These are phyloP conservation scores for Schlechtendalia chinensis DNA, from an alignment of 1,140 invertebrate genomes.

Conservation along the genomic window DNA sequence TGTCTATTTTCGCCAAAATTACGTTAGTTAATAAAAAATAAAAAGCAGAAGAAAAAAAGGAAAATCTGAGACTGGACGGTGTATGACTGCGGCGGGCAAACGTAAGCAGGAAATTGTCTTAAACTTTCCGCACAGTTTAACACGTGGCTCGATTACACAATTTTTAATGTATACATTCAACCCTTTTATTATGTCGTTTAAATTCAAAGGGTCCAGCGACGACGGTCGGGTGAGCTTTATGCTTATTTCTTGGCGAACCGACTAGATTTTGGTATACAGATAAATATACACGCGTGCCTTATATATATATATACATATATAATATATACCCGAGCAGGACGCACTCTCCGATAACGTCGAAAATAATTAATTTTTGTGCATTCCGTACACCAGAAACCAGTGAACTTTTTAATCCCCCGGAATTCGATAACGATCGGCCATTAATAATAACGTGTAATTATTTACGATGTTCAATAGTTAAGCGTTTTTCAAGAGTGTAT, in stretches of 20 bases:
- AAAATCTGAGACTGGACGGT: too few species aligned
- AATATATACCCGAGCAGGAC: not conserved
- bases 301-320: too few species aligned
- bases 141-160: slow-evolving; percentile 36
- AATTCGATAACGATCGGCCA: not conserved
- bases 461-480: not conserved
- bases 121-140: slow-evolving; percentile 38
- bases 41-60: too few species aligned
- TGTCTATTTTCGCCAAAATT: not conserved
- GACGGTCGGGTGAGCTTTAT: not conserved
- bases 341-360: slow-evolving; percentile 4
- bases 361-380: slow-evolving; percentile 32
- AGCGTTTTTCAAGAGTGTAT: not conserved
- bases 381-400: not conserved
- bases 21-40: too few species aligned
- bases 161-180: slow-evolving; percentile 37
- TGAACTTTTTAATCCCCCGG: not conserved
- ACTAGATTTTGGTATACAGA: not conserved
- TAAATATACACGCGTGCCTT: not conserved
- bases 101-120: slow-evolving; percentile 39
- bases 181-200: slow-evolving; percentile 31
- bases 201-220: slow-evolving; percentile 14
- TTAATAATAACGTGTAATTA: not conserved
- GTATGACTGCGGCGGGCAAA: not conserved
- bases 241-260: slow-evolving; percentile 35